Percentiles rank a stretch among this genome's conserved stretches.
Conservation (phyloP, 92 coral and sea anemone genomes). For the Phymanthus crucifer region DNA sequence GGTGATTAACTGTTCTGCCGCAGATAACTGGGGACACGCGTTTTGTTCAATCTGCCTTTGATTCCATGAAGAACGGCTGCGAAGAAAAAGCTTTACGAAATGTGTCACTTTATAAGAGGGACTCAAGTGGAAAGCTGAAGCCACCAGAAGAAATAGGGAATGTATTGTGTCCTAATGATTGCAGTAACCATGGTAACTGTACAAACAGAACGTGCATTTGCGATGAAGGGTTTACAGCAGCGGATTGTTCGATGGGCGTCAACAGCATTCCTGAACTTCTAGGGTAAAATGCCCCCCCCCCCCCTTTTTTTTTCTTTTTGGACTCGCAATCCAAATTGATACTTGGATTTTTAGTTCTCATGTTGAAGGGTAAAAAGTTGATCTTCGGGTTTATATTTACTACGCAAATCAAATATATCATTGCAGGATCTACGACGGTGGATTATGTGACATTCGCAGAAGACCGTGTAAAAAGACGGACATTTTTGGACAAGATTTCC, state of each 20-base stretch:
- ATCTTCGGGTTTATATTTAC: not conserved
- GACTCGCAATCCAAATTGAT: too few relatives aligned
- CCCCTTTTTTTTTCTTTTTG: too few relatives aligned
- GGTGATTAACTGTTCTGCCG: too few relatives aligned
- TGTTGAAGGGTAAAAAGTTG: not conserved
- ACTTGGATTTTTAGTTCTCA: too few relatives aligned
- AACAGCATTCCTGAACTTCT: slow-evolving; percentile 48
- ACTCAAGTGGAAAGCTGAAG: slow-evolving; percentile 28
- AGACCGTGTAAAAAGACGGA: slow-evolving; percentile 55
- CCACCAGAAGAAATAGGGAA: slow-evolving; percentile 52
- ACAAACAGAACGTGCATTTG: slow-evolving; percentile 66
- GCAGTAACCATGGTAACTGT: slow-evolving; percentile 69
- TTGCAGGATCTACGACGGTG: slow-evolving; percentile 20
- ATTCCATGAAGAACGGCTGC: slow-evolving; percentile 38
- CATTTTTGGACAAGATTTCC: slow-evolving; percentile 44
- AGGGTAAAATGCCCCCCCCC: too few relatives aligned
- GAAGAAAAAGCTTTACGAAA: slow-evolving; percentile 40
- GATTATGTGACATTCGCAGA: slow-evolving; percentile 57
- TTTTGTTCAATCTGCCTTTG: slow-evolving; percentile 37
- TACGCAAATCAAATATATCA: not conserved
- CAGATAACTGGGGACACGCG: slow-evolving; percentile 47
- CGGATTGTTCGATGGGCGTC: slow-evolving; percentile 67
- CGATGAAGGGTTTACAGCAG: slow-evolving; percentile 55
- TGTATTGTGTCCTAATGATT: slow-evolving; percentile 66
- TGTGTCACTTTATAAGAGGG: slow-evolving; percentile 17